Base-by-base conservation (phyloP, 2,888 invertebrate genomes). In the Meloe dianella region DNA sequence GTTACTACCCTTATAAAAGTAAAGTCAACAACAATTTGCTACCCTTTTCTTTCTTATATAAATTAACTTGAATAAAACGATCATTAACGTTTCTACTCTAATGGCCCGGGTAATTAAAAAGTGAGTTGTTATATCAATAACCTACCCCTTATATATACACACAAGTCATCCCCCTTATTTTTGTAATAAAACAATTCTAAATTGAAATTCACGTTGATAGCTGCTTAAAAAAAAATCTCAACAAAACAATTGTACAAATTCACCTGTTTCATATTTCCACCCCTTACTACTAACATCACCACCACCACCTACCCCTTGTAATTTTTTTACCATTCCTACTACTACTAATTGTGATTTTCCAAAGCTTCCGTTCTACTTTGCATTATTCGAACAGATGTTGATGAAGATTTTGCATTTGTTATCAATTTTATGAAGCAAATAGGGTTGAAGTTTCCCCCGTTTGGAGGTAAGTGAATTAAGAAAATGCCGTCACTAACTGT, bases 101-200 rank as follows among this genome's bases (percentile, higher is more conserved):
- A 66, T 66, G 63, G 63, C 63, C 51, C 66, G 56, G 60, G 59
- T 63, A 66, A 66, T 66, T 66, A 66, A 66, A 66, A 66, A 66
- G 58, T 29, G 51, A 63, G 54, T 66, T 59, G 58, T 66, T 63
- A 62, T 59, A 12, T n/a, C 51, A 14, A 24, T 51, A 51, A 24
- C 51, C 22, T 24, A 3, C 51, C 51, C 47, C 22, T 22, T 24
- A 7, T 32, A 32, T 27, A 27, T 12, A 35, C 17, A 17, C 7
- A n/a, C 5, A 47, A 47, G 2, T 41, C 41, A 47, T n/a, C 47
- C 1, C 35, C 47, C 20, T 47, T 47, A 47, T 7, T 8, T 22
- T 2, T 41, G 17, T 17, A n/a, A 12, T n/a, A 6, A 1, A 41
- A 41, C 41, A 17, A 35, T 35, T 10, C 12, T 12, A 35, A 41